Conservation (phyloP, 2,888 invertebrate genomes). For the Caenorhabditis sinica region DNA sequence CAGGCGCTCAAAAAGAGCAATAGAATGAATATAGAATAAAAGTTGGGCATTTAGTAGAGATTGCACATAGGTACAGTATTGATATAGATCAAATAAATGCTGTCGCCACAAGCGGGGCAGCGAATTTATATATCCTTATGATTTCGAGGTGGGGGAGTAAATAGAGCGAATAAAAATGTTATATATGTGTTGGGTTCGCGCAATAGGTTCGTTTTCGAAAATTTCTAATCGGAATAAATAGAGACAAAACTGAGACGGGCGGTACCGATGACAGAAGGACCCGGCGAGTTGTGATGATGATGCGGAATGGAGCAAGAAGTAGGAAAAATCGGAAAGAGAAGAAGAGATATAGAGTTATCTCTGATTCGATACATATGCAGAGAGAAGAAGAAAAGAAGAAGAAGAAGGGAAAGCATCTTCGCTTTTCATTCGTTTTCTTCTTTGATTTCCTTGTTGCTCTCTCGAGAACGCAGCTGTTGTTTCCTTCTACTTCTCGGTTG, state of each 20-base stretch:
- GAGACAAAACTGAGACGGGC: conserved; percentile 27
- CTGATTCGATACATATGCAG: conserved; percentile 26
- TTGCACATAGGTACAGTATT: conserved; percentile 28
- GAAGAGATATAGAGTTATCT: conserved; percentile 44
- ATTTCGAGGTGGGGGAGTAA: conserved; percentile 45
- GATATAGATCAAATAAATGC: conserved; percentile 49
- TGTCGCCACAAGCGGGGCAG: conserved; percentile 40
- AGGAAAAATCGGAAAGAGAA: conserved; percentile 19
- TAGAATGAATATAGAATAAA: conserved; percentile 43
- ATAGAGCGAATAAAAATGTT: conserved; percentile 31
- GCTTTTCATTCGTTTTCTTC: conserved; percentile 40
- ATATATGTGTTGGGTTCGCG: conserved; percentile 32
- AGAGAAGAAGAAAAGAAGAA: conserved; percentile 21
- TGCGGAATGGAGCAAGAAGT: conserved; percentile 33
- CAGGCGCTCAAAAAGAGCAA: conserved; percentile 54
- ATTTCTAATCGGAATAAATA: conserved; percentile 37
- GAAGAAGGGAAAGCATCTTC: conserved; percentile 20
- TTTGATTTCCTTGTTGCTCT: conserved; percentile 45
- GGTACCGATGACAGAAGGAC: conserved; percentile 43
- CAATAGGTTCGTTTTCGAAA: conserved; percentile 52
- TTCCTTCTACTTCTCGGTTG: conserved; percentile 42
- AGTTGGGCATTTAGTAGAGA: conserved; percentile 43
- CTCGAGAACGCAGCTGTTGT: conserved; percentile 59
- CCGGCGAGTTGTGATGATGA: conserved; percentile 58
- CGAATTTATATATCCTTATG: conserved; percentile 38